Conservation (phyloP, 2,888 invertebrate genomes). For the Lasioglossum marginatum region DNA sequence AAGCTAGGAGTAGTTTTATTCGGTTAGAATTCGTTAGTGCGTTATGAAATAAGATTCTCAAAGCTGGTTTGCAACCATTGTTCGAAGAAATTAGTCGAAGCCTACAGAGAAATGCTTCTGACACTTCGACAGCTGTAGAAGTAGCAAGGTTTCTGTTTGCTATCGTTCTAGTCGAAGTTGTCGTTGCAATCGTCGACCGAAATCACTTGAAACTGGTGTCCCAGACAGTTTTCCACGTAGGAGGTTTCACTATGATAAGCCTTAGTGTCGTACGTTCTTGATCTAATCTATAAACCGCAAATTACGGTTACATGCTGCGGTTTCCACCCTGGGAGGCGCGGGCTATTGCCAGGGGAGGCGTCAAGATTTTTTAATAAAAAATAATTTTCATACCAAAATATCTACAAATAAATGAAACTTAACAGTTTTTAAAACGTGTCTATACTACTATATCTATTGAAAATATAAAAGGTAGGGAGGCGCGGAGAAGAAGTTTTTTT, state of each 20-base stretch:
- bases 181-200: conserved; percentile 16
- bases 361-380: no score
- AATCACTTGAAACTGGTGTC: conserved; percentile 10
- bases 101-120: conserved; percentile 26
- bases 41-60: not conserved
- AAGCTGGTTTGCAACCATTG: not conserved
- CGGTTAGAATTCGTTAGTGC: not conserved
- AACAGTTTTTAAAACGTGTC: no score
- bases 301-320: not conserved
- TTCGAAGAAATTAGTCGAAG: conserved; percentile 25
- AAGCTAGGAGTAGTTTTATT: not conserved
- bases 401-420: no score
- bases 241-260: not conserved
- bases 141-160: conserved; percentile 5
- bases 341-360: no score
- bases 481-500: no score
- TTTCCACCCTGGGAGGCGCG: no score
- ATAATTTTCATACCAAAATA: no score
- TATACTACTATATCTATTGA: no score
- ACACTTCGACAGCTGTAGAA: conserved; percentile 28
- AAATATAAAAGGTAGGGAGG: no score
- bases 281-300: not conserved
- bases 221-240: not conserved
- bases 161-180: conserved; percentile 16
- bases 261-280: not conserved